Base-by-base conservation (phyloP, 2,797 vertebrate genomes). In the Typhlichthys eigenmanni region DNA sequence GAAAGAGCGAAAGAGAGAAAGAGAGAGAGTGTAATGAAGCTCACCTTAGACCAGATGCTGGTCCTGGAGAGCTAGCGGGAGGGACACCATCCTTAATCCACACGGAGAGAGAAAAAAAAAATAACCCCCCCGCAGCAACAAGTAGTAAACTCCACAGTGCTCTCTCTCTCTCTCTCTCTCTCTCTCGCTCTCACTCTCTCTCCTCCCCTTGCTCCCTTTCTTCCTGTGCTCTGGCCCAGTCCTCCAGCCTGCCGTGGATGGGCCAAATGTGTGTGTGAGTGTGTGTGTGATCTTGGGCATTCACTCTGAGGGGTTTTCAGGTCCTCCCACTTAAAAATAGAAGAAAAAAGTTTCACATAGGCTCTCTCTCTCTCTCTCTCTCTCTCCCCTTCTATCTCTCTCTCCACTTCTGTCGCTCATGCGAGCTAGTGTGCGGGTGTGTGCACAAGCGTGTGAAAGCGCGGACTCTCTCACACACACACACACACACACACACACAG, bases 41-140 rank as follows among this genome's bases (percentile, higher is more conserved):
- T 92, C 91, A 95, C 94, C 93, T 92, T 81, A 90, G 32, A 45
- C 80, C 71, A 81, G 83, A 73, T 88, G 88, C 89, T 88, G 32
- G 56, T 58, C 84, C 79, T 73, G 79, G 81, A 74, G 58, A 60
- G 58, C 80, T 74, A 78, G 66, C 60, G 74, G 77, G 78, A 75
- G 81, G 73, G 85, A 76, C 79, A 88, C 82, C 93, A 89, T 86
- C 78, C 76, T 87, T 64, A 75, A 7, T 72, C 80, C 74, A 51
- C 68, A 65, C 69, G 62, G 61, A 76, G 76, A 78, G 78, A 78
- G 85, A 80, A 84, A 69, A 89, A n/a, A 24, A 11, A 19, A 52
- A 29, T 19, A 54, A 54, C 17, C 52, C n/a, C 12, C 5, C 53
- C 24, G 34, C 34, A 38, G 81, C 88, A 93, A 90, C 91, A 92